These are phyloP conservation scores for Abrostola tripartita DNA, from an alignment of 2,888 invertebrate species.

Conservation along the genomic window DNA sequence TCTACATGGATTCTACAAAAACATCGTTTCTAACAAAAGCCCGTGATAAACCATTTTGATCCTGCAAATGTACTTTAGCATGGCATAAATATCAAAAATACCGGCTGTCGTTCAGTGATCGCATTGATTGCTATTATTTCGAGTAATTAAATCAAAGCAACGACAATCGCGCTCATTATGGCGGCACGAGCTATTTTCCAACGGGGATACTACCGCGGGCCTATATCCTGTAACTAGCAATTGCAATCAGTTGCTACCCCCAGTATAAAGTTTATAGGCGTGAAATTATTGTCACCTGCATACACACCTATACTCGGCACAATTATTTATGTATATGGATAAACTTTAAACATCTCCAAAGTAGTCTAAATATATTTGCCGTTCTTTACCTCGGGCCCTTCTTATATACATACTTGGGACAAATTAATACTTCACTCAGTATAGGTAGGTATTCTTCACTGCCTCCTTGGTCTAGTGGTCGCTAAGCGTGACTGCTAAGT, in stretches of 20 bases:
- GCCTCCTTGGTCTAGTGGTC: too few species aligned
- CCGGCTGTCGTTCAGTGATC: slow-evolving; percentile 59
- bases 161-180: slow-evolving; percentile 80
- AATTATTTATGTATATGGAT: too few species aligned
- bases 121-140: slow-evolving; percentile 84
- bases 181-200: slow-evolving; percentile 68
- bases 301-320: too few species aligned
- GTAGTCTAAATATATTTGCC: too few species aligned
- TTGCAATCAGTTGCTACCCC: slow-evolving; percentile 22
- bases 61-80: slow-evolving; percentile 41
- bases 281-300: not conserved
- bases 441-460: too few species aligned
- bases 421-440: too few species aligned
- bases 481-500: too few species aligned
- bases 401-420: too few species aligned
- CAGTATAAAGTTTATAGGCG: not conserved
- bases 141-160: slow-evolving; percentile 84
- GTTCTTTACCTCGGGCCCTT: too few species aligned
- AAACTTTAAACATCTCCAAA: too few species aligned
- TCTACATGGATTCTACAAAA: not conserved
- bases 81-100: slow-evolving; percentile 71
- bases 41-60: slow-evolving; percentile 14
- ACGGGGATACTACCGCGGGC: slow-evolving; percentile 38
- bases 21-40: not conserved
- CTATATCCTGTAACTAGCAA: slow-evolving; percentile 24